phyloP scores from a whole-genome alignment of 2,113 vertebrate genomes.

The Pterocles gutturalis region DNA sequence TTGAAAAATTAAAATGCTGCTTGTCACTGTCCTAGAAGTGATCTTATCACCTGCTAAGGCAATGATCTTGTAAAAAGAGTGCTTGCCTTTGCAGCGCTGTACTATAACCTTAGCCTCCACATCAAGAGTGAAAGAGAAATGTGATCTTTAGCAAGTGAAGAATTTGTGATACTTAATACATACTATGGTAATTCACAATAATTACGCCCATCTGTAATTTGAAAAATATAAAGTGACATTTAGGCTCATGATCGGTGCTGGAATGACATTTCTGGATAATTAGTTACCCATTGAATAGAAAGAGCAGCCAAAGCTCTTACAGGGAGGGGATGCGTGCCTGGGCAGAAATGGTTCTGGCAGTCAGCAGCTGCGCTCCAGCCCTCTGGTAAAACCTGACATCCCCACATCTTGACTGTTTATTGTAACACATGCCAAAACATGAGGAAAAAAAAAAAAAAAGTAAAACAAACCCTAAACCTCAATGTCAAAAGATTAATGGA shows the following conservation, averaged over 20 bases:
- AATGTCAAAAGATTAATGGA: background rate
- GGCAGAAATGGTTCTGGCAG: background rate
- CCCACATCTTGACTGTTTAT: background rate
- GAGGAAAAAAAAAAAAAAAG: background rate
- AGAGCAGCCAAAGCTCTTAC: background rate
- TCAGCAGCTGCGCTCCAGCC: background rate
- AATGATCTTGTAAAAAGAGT: background rate
- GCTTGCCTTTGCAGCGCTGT: background rate
- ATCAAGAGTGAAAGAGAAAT: background rate
- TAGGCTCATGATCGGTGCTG: background rate
- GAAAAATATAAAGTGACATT: background rate
- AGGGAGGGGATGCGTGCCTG: background rate
- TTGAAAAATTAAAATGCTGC: background rate
- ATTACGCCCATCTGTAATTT: background rate
- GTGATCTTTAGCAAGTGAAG: background rate
- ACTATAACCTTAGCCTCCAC: background rate
- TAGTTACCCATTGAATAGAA: background rate
- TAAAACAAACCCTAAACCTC: rapidly evolving
- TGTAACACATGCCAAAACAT: background rate
- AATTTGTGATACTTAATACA: background rate
- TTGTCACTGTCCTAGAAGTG: background rate
- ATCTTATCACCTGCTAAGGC: background rate
- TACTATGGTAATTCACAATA: background rate
- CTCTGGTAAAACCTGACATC: background rate
- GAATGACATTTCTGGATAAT: background rate